Base-by-base conservation (phyloP, 2,888 invertebrate species). In the Agriopis leucophaearia region DNA sequence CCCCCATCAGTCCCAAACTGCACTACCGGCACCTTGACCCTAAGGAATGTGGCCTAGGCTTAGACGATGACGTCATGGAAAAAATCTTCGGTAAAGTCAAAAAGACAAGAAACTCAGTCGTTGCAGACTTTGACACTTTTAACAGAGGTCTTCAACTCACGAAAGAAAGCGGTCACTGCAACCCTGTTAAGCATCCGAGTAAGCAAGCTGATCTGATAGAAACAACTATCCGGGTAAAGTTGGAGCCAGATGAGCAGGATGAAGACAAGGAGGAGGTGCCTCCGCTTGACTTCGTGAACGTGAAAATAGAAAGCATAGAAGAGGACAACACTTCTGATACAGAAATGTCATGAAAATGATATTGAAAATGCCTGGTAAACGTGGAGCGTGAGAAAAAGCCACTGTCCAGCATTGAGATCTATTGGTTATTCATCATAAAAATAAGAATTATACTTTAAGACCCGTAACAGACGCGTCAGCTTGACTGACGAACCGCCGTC, bases 251-350 rank as follows among this genome's bases (percentile, higher is more conserved):
- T 5, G 65, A 70, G 16, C 61, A 69, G n/a, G n/a, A n/a, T 13
- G 64, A 71, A 42, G 64, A 72, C 35, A 69, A 78, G 6, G 71
- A 69, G 4, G 80, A 83, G 8, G 69, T 77, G 0, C 89, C 92
- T 70, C 92, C 93, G 0, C 91, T 93, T 0, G 91, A 92, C 67
- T 93, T 93, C 81, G 93, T 94, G 0, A 90, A 88, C 63, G 88
- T 94, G 18, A 94, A 94, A 74, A 91, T 93, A 77, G 94, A 94
- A 70, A 88, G 86, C 3, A 62, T 88, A 36, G 90, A 91, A 18
- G 55, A 38, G n/a, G 44, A 48, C 59, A 15, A 59, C 13, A 40
- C 27, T 0, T 48, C 36, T 60, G 62, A 62, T 47, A 15, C 18
- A n/a, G 66, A 72, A 15, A 51, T 63, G 54, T 48, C 16, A 5